Base-by-base conservation (phyloP, 35 echinoderm and acorn worm genomes). In the Apostichopus parvimensis region DNA sequence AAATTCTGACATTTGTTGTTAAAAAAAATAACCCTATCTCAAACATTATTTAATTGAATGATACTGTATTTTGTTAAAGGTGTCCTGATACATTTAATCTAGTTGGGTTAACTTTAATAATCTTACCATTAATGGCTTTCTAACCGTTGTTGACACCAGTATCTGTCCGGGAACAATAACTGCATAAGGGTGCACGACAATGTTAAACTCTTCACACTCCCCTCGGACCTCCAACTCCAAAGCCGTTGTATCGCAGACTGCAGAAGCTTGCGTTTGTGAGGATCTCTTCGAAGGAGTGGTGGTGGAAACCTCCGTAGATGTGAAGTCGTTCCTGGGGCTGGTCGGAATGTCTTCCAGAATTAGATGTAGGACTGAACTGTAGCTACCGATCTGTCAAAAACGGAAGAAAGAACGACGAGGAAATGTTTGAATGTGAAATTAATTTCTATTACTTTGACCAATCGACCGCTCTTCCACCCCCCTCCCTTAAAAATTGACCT, bases 161-260 rank as follows among this genome's bases (percentile, higher is more conserved):
- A 94, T 82, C 52, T 93, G 77, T 13, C 97, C 97, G 5, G 97
- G 94, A 12, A 98, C 88, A 73, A 96, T 87, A 87, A 98, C 92
- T 1, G 97, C 97, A 79, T 98, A 98, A 5, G 97, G 97, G 9
- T 94, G 77, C 21, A 98, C 87, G 8, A 92, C 17, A 17, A 98
- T 91, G 64, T 94, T 26, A 24, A 92, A 98, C 23, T 94, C 94
- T 55, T 96, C 92, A 73, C 97, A 98, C 26, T 91, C 81, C 45
- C 94, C 97, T 80, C 95, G 93, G 18, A 98, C 73, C 78, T 98
- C 97, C 10, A 98, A 70, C 89, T 98, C 97, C 22, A 98, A 22
- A 1, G 94, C 93, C 54, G 92, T 55, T 23, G 21, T 53, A 6
- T 93, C 87, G 8, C 7, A 75, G 20, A 73, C 34, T 11, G 17